These are phyloP conservation scores for Alosa sapidissima DNA, from an alignment of 2,797 vertebrate genomes.

Conservation along the genomic window DNA sequence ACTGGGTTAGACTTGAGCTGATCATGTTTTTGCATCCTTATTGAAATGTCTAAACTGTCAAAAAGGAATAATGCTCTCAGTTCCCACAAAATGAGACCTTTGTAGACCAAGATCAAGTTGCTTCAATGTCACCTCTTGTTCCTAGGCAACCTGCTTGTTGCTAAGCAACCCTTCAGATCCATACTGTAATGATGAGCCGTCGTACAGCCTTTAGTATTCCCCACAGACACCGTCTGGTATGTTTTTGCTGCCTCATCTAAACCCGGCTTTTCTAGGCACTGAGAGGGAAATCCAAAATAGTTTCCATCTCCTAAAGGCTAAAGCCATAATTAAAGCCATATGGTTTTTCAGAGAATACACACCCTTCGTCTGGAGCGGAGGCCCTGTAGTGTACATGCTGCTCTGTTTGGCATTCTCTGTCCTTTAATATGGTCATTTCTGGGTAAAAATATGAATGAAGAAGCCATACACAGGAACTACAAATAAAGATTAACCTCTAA, in stretches of 20 bases:
- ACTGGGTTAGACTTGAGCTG: neutral
- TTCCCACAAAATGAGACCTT: neutral
- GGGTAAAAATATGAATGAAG: neutral
- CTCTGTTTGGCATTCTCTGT: neutral
- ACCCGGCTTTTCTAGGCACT: neutral
- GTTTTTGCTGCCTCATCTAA: neutral
- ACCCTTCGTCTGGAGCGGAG: neutral
- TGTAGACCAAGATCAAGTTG: neutral
- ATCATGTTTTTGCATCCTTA: neutral
- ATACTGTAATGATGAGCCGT: neutral
- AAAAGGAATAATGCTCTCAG: neutral
- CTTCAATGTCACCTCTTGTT: neutral
- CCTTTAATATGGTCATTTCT: neutral
- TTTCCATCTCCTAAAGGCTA: neutral
- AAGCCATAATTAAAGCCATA: slow-evolving; percentile 1
- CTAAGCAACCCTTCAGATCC: neutral
- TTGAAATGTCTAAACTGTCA: neutral
- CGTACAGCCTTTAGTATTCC: neutral
- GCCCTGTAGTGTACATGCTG: neutral
- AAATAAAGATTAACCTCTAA: neutral
- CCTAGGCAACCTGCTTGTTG: neutral
- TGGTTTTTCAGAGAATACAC: neutral
- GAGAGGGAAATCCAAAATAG: neutral
- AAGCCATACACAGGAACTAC: neutral
- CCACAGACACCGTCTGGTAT: neutral